Evolutionary conservation across 1,140 invertebrate species (phyloP), one percentile per base, ranked within the genome.

Genomic region (Drosophila sturtevanti): DNA sequence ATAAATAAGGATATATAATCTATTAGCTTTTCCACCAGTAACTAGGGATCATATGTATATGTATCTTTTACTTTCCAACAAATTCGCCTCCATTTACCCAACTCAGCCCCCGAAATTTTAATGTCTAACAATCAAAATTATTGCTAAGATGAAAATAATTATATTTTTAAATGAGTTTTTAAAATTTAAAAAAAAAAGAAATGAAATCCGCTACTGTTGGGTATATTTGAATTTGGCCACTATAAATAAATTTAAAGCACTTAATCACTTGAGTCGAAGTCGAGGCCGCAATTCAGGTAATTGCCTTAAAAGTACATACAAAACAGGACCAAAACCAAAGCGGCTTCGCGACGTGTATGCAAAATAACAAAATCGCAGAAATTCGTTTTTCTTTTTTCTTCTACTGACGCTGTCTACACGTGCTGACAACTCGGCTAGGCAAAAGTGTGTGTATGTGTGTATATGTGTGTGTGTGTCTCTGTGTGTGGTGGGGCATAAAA

Each of bases 191-290:
- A n/a, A n/a, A n/a, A n/a, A n/a, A n/a, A n/a, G n/a, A n/a, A n/a
- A n/a, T n/a, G n/a, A 48, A 21, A 48, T 48, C 41, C 41, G 41
- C 41, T 21, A 48, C 41, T 12, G 52, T 52, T 62, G 21, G 18
- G 56, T 18, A 67, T 55, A 63, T 56, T 37, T 61, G 34, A 22
- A 63, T 81, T 66, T 71, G 63, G 41, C 69, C 79, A 67, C 79
- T 69, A 21, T 69, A 81, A 81, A 74, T 70, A 78, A 59, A 72
- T 68, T 82, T 78, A 81, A 60, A 81, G 79, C 81, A 86, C 79
- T 86, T 87, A 87, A 86, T 87, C 79, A 79, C 84, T 79, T 75
- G 75, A 68, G 71, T 68, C 63, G 56, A 72, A 34, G 62, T 37
- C 55, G 55, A 56, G 52, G 59, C 54, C 27, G 24, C 60, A 72